These are phyloP conservation scores for Cantharis lateralis DNA, from an alignment of 2,888 invertebrate genomes.

Conservation along the genomic window DNA sequence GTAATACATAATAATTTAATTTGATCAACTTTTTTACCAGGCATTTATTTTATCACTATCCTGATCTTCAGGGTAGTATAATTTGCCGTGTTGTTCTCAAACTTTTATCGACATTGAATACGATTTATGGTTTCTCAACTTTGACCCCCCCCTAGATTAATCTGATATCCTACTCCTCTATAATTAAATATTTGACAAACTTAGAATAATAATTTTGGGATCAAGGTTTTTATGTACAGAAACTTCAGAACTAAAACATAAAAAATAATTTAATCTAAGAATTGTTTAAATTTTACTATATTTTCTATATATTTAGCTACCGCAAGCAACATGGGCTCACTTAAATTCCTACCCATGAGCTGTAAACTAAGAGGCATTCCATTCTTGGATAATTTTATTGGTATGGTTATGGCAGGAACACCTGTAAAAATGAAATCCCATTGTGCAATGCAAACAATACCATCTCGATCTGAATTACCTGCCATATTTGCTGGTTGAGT, in stretches of 20 bases:
- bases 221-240: neutral
- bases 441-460: neutral
- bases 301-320: conserved; percentile 83
- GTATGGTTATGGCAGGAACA: conserved; percentile 86
- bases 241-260: neutral
- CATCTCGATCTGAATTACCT: conserved; percentile 58
- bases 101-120: no score
- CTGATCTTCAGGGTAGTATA: no score
- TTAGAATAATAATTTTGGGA: neutral
- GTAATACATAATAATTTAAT: neutral
- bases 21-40: no score
- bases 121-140: no score
- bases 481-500: conserved; percentile 98
- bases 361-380: conserved; percentile 87
- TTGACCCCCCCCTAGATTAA: no score
- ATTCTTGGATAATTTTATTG: conserved; percentile 73
- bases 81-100: no score
- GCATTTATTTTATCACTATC: no score
- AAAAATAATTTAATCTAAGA: neutral
- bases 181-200: neutral
- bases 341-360: conserved; percentile 79
- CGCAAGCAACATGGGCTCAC: conserved; percentile 75
- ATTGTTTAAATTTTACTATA: conserved; percentile 66
- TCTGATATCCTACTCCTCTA: no score
- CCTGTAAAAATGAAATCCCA: conserved; percentile 53